Evolutionary conservation across 1,140 invertebrate species (phyloP).

Genomic region (Linepithema humile): DNA sequence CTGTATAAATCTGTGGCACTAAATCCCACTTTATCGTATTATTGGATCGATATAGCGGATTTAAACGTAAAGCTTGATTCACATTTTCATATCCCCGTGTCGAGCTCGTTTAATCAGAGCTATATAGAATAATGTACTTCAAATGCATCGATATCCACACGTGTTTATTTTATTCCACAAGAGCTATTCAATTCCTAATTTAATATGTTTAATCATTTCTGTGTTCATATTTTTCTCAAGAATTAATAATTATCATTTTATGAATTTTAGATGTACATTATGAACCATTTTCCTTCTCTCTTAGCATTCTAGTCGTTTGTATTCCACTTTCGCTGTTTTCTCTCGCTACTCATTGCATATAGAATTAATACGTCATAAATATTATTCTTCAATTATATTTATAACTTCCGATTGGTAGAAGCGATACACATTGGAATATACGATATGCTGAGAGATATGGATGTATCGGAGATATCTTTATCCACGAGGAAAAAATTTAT

Average conservation of each 20-base stretch:
- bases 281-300: neutral
- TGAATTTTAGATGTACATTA: neutral
- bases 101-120: neutral
- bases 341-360: neutral
- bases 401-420: no score
- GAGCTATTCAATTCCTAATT: neutral
- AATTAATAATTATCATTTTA: slow-evolving; percentile 3
- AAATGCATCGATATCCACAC: neutral
- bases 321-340: neutral
- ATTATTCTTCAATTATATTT: slow-evolving; percentile 6
- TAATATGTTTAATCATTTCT: neutral
- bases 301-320: neutral
- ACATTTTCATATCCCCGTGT: neutral
- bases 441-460: neutral
- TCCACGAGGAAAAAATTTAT: neutral
- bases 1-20: neutral
- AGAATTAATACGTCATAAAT: neutral
- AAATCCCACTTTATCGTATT: slow-evolving; percentile 12
- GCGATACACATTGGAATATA: no score
- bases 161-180: neutral
- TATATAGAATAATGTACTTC: neutral
- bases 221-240: neutral
- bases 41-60: slow-evolving; percentile 18
- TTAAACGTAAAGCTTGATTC: neutral
- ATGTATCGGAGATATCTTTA: no score